phyloP scores from a whole-genome alignment of 2,888 invertebrate species.

The Lobophora halterata region DNA sequence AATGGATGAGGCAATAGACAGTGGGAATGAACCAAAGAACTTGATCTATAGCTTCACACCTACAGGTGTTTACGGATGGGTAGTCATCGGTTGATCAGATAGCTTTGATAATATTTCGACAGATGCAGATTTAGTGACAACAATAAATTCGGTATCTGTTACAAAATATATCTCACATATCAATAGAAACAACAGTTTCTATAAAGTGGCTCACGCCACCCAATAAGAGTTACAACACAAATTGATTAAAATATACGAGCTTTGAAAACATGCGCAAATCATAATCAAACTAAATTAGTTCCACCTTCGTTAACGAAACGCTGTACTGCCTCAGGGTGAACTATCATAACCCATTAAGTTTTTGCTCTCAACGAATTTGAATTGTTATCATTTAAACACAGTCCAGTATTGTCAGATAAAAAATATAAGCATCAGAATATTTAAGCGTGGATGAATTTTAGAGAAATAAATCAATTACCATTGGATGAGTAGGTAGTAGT shows the following conservation, averaged over 20 bases:
- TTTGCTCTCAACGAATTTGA: slow-evolving; percentile 30
- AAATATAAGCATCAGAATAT: too few relatives aligned
- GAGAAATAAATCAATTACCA: too few relatives aligned
- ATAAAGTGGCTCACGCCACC: slow-evolving; percentile 31
- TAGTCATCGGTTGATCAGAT: neutral
- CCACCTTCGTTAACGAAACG: slow-evolving; percentile 42
- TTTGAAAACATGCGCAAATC: slow-evolving; percentile 38
- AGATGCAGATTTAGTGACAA: slow-evolving; percentile 1
- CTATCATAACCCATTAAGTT: slow-evolving; percentile 48
- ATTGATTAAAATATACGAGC: slow-evolving; percentile 46
- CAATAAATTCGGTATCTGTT: neutral
- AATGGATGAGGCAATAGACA: slow-evolving; percentile 16
- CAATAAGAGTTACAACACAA: slow-evolving; percentile 42
- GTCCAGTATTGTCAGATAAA: slow-evolving; percentile 14
- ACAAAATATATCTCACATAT: neutral
- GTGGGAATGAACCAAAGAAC: slow-evolving; percentile 9
- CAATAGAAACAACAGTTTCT: neutral
- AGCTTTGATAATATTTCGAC: slow-evolving; percentile 3
- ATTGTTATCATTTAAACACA: slow-evolving; percentile 20
- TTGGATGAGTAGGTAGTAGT: too few relatives aligned
- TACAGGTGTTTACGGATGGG: too few relatives aligned
- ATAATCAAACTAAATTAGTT: slow-evolving; percentile 44
- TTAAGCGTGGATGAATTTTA: too few relatives aligned
- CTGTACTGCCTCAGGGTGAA: slow-evolving; percentile 50
- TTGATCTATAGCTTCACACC: too few relatives aligned